These are phyloP conservation scores for Metallyticus violacea DNA, from an alignment of 2,888 invertebrate species.

Conservation along the genomic window DNA sequence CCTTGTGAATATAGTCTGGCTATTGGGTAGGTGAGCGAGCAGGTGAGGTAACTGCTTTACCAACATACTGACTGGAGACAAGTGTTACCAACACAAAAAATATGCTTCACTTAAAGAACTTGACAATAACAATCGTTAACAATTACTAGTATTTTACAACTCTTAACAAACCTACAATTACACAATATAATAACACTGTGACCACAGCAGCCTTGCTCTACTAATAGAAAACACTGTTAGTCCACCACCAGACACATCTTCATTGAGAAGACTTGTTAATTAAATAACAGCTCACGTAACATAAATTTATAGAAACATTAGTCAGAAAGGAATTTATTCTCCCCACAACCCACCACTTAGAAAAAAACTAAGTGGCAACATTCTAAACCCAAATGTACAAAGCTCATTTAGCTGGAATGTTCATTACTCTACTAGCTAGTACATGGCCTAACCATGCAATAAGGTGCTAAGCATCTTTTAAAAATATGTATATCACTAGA, in stretches of 20 bases:
- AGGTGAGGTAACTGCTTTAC: constrained; percentile 24
- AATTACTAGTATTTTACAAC: constrained; percentile 24
- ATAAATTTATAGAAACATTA: constrained; percentile 26
- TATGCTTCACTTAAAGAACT: constrained; percentile 25
- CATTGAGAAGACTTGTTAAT: constrained; percentile 29
- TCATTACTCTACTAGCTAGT: constrained; percentile 9
- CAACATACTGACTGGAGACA: constrained; percentile 14
- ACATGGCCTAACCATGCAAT: constrained; percentile 17
- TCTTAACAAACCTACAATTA: constrained; percentile 32
- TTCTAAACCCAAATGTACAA: constrained; percentile 18
- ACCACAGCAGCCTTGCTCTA: constrained; percentile 34
- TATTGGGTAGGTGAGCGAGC: neutral
- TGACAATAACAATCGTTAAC: constrained; percentile 31
- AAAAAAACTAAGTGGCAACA: neutral
- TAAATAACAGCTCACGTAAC: constrained; percentile 29
- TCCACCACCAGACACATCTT: constrained; percentile 33
- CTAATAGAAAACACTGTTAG: constrained; percentile 21
- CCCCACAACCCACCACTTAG: constrained; percentile 17
- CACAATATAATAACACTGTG: constrained; percentile 28
- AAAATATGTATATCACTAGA: constrained; percentile 7
- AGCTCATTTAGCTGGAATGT: constrained; percentile 25
- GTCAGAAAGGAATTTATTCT: constrained; percentile 24
- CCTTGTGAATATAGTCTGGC: constrained; percentile 8
- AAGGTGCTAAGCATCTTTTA: constrained; percentile 12
- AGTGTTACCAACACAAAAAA: constrained; percentile 28